Evolutionary conservation across 1,140 invertebrate genomes (phyloP).

Genomic region (Ruditapes philippinarum): DNA sequence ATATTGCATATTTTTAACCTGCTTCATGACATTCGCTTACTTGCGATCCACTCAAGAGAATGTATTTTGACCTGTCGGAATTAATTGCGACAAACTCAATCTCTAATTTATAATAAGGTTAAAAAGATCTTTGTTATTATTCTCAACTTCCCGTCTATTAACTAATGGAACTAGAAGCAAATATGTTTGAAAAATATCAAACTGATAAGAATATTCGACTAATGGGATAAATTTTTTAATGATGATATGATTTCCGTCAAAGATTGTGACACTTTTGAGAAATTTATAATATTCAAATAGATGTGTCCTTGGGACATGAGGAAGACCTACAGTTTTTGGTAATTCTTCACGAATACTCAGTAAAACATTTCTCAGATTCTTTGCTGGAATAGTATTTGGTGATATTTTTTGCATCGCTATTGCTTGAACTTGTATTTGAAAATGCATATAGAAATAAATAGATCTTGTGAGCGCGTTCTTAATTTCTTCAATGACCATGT

Average conservation of each 20-base stretch:
- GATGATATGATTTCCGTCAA: not conserved
- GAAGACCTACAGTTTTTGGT: too few species aligned
- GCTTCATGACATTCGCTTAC: not conserved
- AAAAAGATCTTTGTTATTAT: not conserved
- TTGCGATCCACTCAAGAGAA: not conserved
- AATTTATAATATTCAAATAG: slow-evolving; percentile 12
- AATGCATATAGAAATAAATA: not conserved
- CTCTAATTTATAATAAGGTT: not conserved
- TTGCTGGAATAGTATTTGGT: not conserved
- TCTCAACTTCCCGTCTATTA: not conserved
- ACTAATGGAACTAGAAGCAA: not conserved
- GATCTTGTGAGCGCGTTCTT: too few species aligned
- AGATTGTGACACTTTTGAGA: not conserved
- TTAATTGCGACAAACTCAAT: not conserved
- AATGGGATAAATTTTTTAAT: not conserved
- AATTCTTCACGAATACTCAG: not conserved
- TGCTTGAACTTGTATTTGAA: not conserved
- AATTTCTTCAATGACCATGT: too few species aligned
- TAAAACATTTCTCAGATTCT: not conserved
- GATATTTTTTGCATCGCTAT: not conserved
- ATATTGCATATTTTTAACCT: slow-evolving; percentile 4
- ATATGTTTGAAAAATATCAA: slow-evolving; percentile 4
- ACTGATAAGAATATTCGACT: slow-evolving; percentile 3
- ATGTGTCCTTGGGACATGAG: not conserved
- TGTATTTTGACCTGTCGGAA: not conserved